Percentiles rank a stretch among this genome's conserved stretches.
phyloP scores from a whole-genome alignment of 92 coral and sea anemone species.

The Epizoanthus illoricatus region DNA sequence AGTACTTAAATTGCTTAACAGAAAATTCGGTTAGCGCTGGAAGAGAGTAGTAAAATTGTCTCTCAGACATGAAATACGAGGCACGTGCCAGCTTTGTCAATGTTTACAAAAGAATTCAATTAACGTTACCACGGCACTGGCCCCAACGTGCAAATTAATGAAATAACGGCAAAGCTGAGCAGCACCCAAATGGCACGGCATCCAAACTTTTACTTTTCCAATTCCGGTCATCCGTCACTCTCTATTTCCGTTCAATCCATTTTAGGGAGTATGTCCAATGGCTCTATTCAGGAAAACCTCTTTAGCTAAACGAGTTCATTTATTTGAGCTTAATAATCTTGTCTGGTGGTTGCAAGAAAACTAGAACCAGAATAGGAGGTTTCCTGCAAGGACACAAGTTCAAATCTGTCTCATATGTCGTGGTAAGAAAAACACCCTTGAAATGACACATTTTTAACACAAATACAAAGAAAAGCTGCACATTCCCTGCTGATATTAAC shows the following conservation, averaged over 20 bases:
- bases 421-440: too few relatives aligned
- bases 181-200: neutral
- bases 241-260: neutral
- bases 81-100: constrained; percentile 74
- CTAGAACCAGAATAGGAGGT: neutral
- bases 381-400: neutral
- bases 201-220: neutral
- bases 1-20: neutral
- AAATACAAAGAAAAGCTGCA: neutral
- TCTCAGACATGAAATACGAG: constrained; percentile 18
- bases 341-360: neutral
- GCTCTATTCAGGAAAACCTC: too few relatives aligned
- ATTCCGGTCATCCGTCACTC: neutral
- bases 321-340: neutral
- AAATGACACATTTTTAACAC: neutral
- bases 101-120: constrained; percentile 82
- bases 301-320: neutral
- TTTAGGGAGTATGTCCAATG: neutral
- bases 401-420: neutral
- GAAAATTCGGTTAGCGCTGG: constrained; percentile 30
- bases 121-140: constrained; percentile 51
- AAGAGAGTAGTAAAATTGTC: neutral
- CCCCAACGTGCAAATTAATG: constrained; percentile 37
- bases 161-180: neutral
- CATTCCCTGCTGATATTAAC: neutral